A percentile compares a stretch with the other conserved stretches of the same genome.
phyloP scores from a whole-genome alignment of 37 sponge, comb jelly and placozoan species.

The Ianthella basta region DNA sequence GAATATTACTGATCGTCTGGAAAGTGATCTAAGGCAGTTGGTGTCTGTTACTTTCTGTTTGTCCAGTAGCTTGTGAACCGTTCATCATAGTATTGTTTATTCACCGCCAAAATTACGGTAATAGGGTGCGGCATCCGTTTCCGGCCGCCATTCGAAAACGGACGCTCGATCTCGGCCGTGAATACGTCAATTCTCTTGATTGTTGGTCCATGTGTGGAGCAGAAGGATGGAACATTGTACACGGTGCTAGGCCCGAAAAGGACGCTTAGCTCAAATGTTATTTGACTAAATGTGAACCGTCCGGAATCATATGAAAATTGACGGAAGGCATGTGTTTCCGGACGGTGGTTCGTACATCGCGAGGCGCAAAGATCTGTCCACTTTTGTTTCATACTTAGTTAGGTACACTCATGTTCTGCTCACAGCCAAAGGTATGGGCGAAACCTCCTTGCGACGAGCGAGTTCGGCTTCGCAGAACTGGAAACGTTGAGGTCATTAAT shows the following conservation, averaged over 20 bases:
- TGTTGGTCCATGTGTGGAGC: slow-evolving; percentile 31
- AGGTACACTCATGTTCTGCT: slow-evolving; percentile 18
- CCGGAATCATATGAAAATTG: slow-evolving; percentile 26
- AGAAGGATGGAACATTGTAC: slow-evolving; percentile 28
- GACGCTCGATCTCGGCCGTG: slow-evolving; percentile 27
- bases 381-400: slow-evolving; percentile 6
- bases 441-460: too few relatives aligned
- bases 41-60: too few relatives aligned
- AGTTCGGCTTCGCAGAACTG: too few relatives aligned
- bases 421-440: too few relatives aligned
- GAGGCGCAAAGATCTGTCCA: slow-evolving; percentile 10
- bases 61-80: too few relatives aligned
- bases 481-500: too few relatives aligned
- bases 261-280: neutral
- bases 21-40: too few relatives aligned
- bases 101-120: neutral
- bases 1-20: too few relatives aligned
- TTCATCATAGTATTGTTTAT: neutral
- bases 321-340: slow-evolving; percentile 19
- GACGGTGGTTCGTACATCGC: slow-evolving; percentile 20
- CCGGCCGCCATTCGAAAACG: slow-evolving; percentile 13
- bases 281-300: neutral
- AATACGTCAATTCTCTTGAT: slow-evolving; percentile 3
- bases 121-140: slow-evolving; percentile 34
- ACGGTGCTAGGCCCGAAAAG: neutral